These are phyloP conservation scores for Dusona sp. DNA, from an alignment of 2,888 invertebrate genomes.

Conservation along the genomic window DNA sequence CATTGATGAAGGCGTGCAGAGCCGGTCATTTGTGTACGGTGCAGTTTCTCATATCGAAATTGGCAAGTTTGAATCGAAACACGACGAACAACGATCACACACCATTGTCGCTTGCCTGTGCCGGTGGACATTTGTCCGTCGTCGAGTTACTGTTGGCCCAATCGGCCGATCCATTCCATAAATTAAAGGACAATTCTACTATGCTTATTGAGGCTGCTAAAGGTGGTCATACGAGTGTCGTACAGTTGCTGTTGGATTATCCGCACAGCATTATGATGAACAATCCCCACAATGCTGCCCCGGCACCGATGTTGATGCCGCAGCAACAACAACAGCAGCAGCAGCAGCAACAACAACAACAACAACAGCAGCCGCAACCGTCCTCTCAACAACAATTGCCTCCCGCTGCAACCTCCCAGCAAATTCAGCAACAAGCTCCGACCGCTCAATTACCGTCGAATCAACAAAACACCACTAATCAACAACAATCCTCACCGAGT, in stretches of 20 bases:
- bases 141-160: conserved; percentile 96
- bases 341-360: conserved; percentile 71
- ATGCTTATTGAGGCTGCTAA: conserved; percentile 99
- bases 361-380: conserved; percentile 77
- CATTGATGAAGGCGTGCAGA: conserved; percentile 99
- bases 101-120: conserved; percentile 97
- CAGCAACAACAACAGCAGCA: conserved; percentile 77
- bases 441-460: conserved; percentile 80
- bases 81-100: conserved; percentile 99
- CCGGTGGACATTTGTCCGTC: conserved; percentile 97
- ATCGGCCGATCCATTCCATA: conserved; percentile 98
- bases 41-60: conserved; percentile 96
- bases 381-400: conserved; percentile 73
- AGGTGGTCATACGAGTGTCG: conserved; percentile 98
- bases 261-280: conserved; percentile 93
- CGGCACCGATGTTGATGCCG: conserved; percentile 79
- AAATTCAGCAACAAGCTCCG: conserved; percentile 83
- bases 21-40: conserved; percentile 98
- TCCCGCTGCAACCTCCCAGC: conserved; percentile 83
- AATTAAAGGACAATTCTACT: conserved; percentile 98
- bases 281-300: conserved; percentile 82
- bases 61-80: conserved; percentile 94
- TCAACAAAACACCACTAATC: conserved; percentile 81
- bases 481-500: conserved; percentile 81
- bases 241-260: conserved; percentile 97